Conservation (phyloP, 2,888 invertebrate genomes). For the Dryobota labecula region DNA sequence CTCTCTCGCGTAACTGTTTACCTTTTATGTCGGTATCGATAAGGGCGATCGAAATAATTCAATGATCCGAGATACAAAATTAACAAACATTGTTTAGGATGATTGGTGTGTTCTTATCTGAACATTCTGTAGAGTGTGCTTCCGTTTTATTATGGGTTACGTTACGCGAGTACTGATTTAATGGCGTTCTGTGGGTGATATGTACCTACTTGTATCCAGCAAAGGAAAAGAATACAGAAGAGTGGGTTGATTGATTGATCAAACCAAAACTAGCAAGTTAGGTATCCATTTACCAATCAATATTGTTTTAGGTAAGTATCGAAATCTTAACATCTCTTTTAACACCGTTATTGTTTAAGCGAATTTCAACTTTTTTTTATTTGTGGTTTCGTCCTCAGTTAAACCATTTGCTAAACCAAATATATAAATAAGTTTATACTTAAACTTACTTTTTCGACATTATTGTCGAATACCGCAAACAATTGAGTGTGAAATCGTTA, state of each 20-base stretch:
- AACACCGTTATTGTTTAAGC: neutral
- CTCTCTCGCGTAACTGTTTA: constrained; percentile 35
- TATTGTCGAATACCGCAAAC: constrained; percentile 7
- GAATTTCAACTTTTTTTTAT: neutral
- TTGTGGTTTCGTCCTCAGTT: neutral
- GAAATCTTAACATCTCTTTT: neutral
- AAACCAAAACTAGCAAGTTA: neutral
- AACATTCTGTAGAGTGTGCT: neutral
- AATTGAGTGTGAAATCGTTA: constrained; percentile 21
- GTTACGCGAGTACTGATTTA: neutral
- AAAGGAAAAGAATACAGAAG: neutral
- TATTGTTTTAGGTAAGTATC: neutral
- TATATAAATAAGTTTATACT: neutral
- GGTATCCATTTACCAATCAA: neutral
- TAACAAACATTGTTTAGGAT: constrained; percentile 40
- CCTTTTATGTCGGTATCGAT: constrained; percentile 43
- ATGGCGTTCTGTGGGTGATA: no score
- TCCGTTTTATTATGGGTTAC: neutral
- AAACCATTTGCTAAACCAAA: neutral
- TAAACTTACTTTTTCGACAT: no score
- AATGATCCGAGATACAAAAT: constrained; percentile 42
- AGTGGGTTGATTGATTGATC: neutral
- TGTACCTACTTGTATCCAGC: neutral
- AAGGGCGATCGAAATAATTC: constrained; percentile 42
- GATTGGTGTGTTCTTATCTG: constrained; percentile 1